phyloP scores from a whole-genome alignment of 2,797 vertebrate genomes.

The Lateolabrax maculatus region DNA sequence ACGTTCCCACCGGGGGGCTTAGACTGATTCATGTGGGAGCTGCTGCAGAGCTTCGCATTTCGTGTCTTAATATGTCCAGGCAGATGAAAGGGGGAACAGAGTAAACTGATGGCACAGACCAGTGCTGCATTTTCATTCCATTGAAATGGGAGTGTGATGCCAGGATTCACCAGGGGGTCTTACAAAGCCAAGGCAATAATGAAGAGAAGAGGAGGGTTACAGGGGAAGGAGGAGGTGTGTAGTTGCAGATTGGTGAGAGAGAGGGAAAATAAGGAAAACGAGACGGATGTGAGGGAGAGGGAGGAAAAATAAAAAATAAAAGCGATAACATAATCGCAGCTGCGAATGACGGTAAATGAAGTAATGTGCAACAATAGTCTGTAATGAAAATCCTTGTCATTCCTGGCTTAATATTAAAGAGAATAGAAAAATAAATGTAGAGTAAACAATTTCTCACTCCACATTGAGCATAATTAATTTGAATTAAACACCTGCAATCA shows the following conservation, averaged over 20 bases:
- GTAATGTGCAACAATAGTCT: conserved; percentile 4
- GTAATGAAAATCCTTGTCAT: conserved; percentile 34
- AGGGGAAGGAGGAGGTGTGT: conserved; percentile 35
- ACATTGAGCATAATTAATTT: background rate
- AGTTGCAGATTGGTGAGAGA: conserved; percentile 42
- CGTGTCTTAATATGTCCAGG: conserved; percentile 75
- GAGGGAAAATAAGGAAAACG: conserved; percentile 32
- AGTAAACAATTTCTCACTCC: background rate
- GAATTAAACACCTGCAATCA: background rate
- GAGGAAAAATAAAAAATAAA: conserved; percentile 22
- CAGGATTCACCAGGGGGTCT: conserved; percentile 74
- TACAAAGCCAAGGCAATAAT: conserved; percentile 69
- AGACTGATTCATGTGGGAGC: conserved; percentile 69
- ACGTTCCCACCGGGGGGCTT: conserved; percentile 69
- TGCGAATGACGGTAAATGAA: conserved; percentile 13
- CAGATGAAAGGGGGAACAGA: conserved; percentile 74
- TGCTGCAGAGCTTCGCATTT: conserved; percentile 67
- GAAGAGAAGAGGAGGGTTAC: conserved; percentile 59
- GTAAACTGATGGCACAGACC: conserved; percentile 74
- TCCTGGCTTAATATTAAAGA: conserved; percentile 14
- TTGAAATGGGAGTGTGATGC: conserved; percentile 74
- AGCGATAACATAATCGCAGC: background rate
- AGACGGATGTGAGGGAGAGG: conserved; percentile 14
- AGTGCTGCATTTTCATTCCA: conserved; percentile 72
- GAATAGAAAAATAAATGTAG: conserved; percentile 6